Evolutionary conservation across 1,140 invertebrate species (phyloP).

Genomic region (Formica selysi): DNA sequence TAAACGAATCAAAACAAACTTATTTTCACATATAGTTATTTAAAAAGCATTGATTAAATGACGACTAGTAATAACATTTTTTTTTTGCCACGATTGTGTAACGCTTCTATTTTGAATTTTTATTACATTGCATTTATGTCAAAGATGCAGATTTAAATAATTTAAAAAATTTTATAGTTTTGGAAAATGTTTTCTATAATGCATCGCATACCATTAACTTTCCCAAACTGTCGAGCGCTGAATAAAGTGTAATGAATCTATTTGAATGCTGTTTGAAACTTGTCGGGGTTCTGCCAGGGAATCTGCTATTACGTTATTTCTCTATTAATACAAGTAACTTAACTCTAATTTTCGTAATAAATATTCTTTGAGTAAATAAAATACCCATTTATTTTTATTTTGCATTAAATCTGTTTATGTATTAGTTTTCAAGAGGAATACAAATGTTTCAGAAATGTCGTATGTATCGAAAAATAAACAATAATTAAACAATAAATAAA

Average conservation of each 20-base stretch:
- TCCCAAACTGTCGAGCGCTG: background rate
- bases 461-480: background rate
- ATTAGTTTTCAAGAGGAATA: background rate
- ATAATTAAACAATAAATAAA: background rate
- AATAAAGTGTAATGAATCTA: slow-evolving; percentile 26
- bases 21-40: slow-evolving; percentile 5
- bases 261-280: too few relatives aligned
- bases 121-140: slow-evolving; percentile 19
- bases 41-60: background rate
- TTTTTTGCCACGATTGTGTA: background rate
- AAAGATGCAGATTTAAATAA: slow-evolving; percentile 1
- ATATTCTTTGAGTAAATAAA: slow-evolving; percentile 2
- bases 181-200: background rate
- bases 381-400: background rate
- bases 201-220: slow-evolving; percentile 4
- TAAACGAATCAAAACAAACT: background rate
- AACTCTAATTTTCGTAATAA: slow-evolving; percentile 13
- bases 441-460: background rate
- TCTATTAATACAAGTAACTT: slow-evolving; percentile 11
- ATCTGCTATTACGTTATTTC: slow-evolving; percentile 27
- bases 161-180: slow-evolving; percentile 1
- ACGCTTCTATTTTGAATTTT: background rate
- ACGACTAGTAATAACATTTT: background rate
- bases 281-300: background rate
- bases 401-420: background rate